Percentiles rank a stretch among this genome's conserved stretches.
Evolutionary conservation across 2,113 vertebrate genomes (phyloP).

Genomic region (Ovis canadensis): DNA sequence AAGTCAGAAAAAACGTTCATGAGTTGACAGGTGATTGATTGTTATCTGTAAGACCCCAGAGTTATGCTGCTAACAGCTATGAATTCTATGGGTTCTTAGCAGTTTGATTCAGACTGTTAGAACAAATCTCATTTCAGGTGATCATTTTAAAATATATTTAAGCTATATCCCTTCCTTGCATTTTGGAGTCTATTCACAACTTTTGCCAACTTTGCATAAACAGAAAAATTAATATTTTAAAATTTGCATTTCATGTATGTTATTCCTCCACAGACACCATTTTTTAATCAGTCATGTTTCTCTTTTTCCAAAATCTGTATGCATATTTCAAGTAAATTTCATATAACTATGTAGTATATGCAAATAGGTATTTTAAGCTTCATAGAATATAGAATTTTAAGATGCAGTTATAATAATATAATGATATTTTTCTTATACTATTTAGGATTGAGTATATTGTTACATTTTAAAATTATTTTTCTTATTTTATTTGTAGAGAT

Average conservation of each 20-base stretch:
- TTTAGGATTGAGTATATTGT: not conserved
- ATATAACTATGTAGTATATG: not conserved
- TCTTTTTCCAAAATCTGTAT: not conserved
- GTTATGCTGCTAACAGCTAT: not conserved
- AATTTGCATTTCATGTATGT: not conserved
- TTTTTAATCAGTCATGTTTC: not conserved
- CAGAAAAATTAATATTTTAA: slow-evolving; percentile 10
- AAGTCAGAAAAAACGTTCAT: not conserved
- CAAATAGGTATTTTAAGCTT: not conserved
- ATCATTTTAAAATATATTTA: not conserved
- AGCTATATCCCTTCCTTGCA: not conserved
- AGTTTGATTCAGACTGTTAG: not conserved
- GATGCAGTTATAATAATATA: not conserved
- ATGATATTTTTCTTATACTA: not conserved
- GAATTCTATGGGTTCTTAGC: not conserved
- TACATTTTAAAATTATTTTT: not conserved
- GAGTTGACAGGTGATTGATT: not conserved
- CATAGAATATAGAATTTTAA: not conserved
- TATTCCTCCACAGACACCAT: not conserved
- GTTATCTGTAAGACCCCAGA: no score
- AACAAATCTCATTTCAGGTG: not conserved
- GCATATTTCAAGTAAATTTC: not conserved
- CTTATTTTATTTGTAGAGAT: not conserved
- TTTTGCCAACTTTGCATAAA: not conserved
- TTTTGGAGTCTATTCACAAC: not conserved